Conservation (phyloP, 2,888 invertebrate genomes). For the Sepioteuthis lessoniana region DNA sequence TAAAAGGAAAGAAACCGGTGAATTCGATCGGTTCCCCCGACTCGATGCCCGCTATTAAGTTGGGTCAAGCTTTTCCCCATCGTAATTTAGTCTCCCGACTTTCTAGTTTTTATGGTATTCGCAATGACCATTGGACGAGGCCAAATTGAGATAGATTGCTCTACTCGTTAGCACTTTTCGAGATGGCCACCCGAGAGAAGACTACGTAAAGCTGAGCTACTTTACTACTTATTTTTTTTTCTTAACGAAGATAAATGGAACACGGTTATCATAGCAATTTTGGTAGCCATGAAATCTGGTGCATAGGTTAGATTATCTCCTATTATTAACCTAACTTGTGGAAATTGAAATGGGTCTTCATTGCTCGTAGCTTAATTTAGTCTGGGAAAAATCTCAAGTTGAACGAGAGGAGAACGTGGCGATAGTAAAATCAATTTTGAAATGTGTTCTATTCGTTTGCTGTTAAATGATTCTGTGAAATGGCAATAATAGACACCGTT, state of each 20-base stretch:
- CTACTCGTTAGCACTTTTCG: neutral
- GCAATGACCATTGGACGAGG: neutral
- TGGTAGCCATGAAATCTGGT: neutral
- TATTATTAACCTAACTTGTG: neutral
- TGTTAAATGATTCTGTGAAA: too few species aligned
- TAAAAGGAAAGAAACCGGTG: neutral
- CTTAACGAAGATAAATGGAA: constrained; percentile 13
- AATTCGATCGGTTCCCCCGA: neutral
- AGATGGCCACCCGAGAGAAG: neutral
- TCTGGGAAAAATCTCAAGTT: too few species aligned
- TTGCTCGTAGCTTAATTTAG: too few species aligned
- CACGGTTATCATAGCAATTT: neutral
- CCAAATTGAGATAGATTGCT: constrained; percentile 33
- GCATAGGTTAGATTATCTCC: neutral
- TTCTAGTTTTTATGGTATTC: neutral
- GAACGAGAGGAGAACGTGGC: too few species aligned
- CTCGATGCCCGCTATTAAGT: neutral
- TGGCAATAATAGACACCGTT: too few species aligned
- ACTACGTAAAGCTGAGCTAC: neutral
- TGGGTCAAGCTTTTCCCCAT: neutral
- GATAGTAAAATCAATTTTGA: too few species aligned
- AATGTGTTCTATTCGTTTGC: too few species aligned
- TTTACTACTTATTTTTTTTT: neutral
- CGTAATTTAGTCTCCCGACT: neutral
- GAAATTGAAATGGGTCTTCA: too few species aligned